phyloP scores from a whole-genome alignment of 2,888 invertebrate genomes.

The Pachliopta kotzebuea region DNA sequence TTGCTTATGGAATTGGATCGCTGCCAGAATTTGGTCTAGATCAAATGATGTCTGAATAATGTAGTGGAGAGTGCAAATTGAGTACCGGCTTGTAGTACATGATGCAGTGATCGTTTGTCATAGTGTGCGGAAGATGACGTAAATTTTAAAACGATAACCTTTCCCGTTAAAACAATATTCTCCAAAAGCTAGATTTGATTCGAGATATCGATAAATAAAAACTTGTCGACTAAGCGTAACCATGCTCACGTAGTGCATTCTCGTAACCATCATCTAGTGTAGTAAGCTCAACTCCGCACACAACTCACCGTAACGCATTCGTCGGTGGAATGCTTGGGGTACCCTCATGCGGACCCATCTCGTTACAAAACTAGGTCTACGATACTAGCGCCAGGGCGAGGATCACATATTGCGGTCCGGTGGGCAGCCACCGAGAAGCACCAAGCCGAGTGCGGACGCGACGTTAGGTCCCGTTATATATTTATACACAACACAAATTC shows the following conservation, averaged over 20 bases:
- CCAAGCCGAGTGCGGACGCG: slow-evolving; percentile 76
- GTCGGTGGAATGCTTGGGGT: slow-evolving; percentile 72
- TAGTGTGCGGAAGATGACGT: not conserved
- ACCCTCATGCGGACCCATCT: slow-evolving; percentile 69
- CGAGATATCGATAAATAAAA: slow-evolving; percentile 40
- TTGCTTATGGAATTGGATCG: slow-evolving; percentile 42
- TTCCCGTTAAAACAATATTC: not conserved
- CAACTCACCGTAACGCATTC: slow-evolving; percentile 74
- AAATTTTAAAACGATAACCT: not conserved
- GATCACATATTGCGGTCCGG: slow-evolving; percentile 62
- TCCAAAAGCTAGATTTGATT: slow-evolving; percentile 50
- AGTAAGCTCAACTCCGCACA: slow-evolving; percentile 59
- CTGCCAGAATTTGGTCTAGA: slow-evolving; percentile 37
- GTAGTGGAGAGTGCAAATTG: slow-evolving; percentile 4
- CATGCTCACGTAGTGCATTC: slow-evolving; percentile 35
- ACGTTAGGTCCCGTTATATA: slow-evolving; percentile 54
- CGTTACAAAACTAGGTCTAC: slow-evolving; percentile 68
- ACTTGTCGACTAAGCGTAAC: slow-evolving; percentile 31
- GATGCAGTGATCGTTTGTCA: not conserved
- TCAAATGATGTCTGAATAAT: slow-evolving; percentile 2
- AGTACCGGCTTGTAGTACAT: slow-evolving; percentile 4
- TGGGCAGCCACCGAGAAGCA: slow-evolving; percentile 68
- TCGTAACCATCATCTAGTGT: slow-evolving; percentile 28
- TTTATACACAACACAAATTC: slow-evolving; percentile 78
- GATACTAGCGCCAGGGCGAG: slow-evolving; percentile 62